These are phyloP conservation scores for Stratiomys singularior DNA, from an alignment of 2,888 invertebrate genomes.

Conservation along the genomic window DNA sequence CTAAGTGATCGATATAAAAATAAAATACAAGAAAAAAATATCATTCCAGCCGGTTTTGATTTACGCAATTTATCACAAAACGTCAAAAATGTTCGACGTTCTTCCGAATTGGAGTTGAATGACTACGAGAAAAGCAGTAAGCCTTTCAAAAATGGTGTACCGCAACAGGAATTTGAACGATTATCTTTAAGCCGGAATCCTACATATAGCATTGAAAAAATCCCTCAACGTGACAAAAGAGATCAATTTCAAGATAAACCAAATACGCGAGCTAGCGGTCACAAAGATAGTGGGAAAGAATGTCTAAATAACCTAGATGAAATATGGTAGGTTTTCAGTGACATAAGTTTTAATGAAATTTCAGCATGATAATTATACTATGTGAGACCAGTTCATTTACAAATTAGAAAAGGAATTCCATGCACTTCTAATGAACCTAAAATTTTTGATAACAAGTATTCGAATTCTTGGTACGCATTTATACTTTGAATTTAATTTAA, in stretches of 20 bases:
- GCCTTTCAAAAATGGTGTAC: too few species aligned
- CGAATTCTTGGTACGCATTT: too few species aligned
- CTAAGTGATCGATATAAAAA: background rate
- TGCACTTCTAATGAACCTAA: too few species aligned
- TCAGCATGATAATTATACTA: background rate
- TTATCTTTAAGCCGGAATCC: background rate
- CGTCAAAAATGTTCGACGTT: background rate
- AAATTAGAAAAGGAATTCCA: background rate
- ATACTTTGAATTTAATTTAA: too few species aligned
- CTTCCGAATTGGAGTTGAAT: background rate
- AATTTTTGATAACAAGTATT: too few species aligned
- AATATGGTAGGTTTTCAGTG: constrained; percentile 46
- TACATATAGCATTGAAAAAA: too few species aligned
- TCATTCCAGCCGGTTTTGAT: constrained; percentile 48
- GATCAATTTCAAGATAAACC: too few species aligned
- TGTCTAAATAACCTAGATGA: constrained; percentile 39
- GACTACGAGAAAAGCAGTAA: too few species aligned
- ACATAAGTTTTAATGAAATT: constrained; percentile 1
- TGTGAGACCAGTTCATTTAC: background rate
- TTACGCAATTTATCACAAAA: constrained; percentile 34
- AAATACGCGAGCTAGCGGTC: too few species aligned
- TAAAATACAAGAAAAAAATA: constrained; percentile 8
- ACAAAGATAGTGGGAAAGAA: background rate
- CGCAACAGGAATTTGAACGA: background rate
- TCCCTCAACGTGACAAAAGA: too few species aligned